These are phyloP conservation scores for Drosophila ohnishii DNA, from an alignment of 1,140 invertebrate species.

Conservation along the genomic window DNA sequence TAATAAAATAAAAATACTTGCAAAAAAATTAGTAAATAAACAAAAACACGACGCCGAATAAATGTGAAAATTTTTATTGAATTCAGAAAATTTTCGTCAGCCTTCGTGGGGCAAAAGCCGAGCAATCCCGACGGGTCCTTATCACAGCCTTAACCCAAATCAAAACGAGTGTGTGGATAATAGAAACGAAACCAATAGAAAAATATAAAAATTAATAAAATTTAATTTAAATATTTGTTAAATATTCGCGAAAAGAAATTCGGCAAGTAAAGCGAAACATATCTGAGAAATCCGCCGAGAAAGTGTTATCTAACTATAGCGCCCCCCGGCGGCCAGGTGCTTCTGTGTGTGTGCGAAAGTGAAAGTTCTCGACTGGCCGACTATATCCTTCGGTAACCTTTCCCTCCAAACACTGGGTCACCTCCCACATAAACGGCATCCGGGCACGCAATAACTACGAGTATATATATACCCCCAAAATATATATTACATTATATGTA, in stretches of 20 bases:
- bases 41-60: slow-evolving; percentile 3
- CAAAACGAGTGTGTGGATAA: slow-evolving; percentile 23
- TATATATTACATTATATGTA: slow-evolving; percentile 45
- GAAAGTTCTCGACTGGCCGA: slow-evolving; percentile 55
- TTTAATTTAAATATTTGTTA: background rate
- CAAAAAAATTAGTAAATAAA: slow-evolving; percentile 11
- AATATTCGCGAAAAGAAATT: slow-evolving; percentile 9
- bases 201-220: background rate
- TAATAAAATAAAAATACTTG: slow-evolving; percentile 10
- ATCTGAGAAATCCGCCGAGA: slow-evolving; percentile 24
- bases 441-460: slow-evolving; percentile 55
- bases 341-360: slow-evolving; percentile 50
- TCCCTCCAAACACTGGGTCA: slow-evolving; percentile 41
- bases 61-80: slow-evolving; percentile 21
- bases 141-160: slow-evolving; percentile 36
- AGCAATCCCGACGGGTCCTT: slow-evolving; percentile 32
- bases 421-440: slow-evolving; percentile 45
- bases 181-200: background rate
- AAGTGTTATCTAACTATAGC: slow-evolving; percentile 67
- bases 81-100: slow-evolving; percentile 15
- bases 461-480: slow-evolving; percentile 28
- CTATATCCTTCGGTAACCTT: slow-evolving; percentile 47
- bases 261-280: slow-evolving; percentile 17
- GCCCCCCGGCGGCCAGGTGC: slow-evolving; percentile 44
- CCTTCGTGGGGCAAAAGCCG: slow-evolving; percentile 32